These are phyloP conservation scores for Casuarius casuarius DNA, from an alignment of 2,113 vertebrate species.

Conservation along the genomic window DNA sequence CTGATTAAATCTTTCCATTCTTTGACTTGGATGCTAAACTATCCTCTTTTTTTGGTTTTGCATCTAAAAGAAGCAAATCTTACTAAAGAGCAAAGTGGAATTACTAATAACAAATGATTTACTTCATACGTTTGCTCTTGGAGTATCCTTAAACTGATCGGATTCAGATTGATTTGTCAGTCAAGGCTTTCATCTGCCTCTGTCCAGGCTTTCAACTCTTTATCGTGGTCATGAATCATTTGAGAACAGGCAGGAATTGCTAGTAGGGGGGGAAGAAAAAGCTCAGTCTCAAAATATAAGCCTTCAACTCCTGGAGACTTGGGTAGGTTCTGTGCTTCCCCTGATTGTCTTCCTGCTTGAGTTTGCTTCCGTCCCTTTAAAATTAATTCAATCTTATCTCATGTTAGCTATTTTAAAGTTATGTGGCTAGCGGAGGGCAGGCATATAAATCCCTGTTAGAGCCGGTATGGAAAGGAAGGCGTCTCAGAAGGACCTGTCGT, in stretches of 20 bases:
- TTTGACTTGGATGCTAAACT: background rate
- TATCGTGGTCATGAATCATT: background rate
- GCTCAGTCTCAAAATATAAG: background rate
- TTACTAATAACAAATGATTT: background rate
- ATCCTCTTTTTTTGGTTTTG: background rate
- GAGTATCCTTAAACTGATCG: background rate
- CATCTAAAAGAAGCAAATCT: background rate
- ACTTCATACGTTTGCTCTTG: background rate
- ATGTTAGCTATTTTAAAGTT: background rate
- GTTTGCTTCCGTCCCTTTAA: background rate
- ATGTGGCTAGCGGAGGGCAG: accelerated
- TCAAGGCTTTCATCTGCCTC: background rate
- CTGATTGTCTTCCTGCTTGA: background rate
- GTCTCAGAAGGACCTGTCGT: background rate
- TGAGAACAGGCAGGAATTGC: background rate
- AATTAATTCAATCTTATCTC: background rate
- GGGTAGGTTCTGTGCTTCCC: background rate
- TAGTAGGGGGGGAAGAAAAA: background rate
- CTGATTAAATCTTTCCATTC: conserved; percentile 51
- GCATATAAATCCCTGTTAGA: too few relatives aligned
- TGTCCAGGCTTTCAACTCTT: background rate
- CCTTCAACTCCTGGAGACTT: background rate
- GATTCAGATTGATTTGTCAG: background rate
- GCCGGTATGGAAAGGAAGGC: background rate
- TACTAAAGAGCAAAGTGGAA: background rate